Percentiles rank a stretch among this genome's conserved stretches.
Evolutionary conservation across 2,888 invertebrate genomes (phyloP).

Genomic region (Calliphora vomitoria): DNA sequence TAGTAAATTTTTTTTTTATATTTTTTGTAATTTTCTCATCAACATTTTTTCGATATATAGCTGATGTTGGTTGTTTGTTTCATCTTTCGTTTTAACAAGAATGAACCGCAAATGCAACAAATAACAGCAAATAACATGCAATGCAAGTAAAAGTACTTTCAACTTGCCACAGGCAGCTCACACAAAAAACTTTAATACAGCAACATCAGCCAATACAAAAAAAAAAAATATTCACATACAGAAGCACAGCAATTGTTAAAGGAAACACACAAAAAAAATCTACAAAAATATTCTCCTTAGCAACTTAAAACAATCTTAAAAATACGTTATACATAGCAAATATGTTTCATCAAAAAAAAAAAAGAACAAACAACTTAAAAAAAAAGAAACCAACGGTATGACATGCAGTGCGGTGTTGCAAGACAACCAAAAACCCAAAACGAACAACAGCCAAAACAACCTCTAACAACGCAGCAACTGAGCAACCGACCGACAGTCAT

Average conservation of each 20-base stretch:
- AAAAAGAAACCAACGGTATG: conserved; percentile 32
- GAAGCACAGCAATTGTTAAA: conserved; percentile 46
- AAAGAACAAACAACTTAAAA: not conserved
- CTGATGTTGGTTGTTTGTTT: conserved; percentile 24
- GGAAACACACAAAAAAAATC: not conserved
- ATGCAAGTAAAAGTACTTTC: conserved; percentile 72
- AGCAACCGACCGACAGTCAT: conserved; percentile 53
- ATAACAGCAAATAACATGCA: conserved; percentile 59
- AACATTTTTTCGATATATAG: conserved; percentile 56
- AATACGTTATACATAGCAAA: conserved; percentile 1
- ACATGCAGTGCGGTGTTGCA: conserved; percentile 27
- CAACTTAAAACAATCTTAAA: conserved; percentile 58
- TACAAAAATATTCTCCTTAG: conserved; percentile 54
- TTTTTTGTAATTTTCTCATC: conserved; percentile 63
- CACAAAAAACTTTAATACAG: conserved; percentile 2
- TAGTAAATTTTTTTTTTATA: conserved; percentile 35
- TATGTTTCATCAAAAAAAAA: conserved; percentile 22
- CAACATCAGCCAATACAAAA: not conserved
- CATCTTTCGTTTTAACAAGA: conserved; percentile 54
- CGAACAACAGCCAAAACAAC: conserved; percentile 19
- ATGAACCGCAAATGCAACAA: conserved; percentile 67
- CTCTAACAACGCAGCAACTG: conserved; percentile 5
- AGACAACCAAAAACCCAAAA: conserved; percentile 44
- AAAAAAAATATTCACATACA: conserved; percentile 34
- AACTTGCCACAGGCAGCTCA: conserved; percentile 63